Base-by-base conservation (phyloP, 2,888 invertebrate genomes). In the Caenorhabditis japonica region DNA sequence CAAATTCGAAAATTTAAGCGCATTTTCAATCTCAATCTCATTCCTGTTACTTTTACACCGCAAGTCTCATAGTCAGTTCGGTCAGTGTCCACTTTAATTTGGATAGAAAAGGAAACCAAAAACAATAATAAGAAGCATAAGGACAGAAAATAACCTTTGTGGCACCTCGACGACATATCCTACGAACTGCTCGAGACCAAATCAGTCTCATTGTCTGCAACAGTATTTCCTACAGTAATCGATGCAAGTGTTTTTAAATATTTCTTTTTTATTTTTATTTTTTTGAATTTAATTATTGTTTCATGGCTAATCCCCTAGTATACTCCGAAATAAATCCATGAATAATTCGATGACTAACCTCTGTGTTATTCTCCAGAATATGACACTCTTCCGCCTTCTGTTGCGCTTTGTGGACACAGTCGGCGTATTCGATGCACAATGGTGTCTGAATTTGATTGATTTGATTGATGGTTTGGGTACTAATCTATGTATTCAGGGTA, bases 351-450 rank as follows among this genome's bases (percentile, higher is more conserved):
- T 33, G 13, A 7, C 13, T 27, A 34, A 74, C 74, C 68, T 74
- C 74, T 43, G 74, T 74, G 43, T 74, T 74, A 19, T 74, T 74
- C 55, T 74, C 74, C 46, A 74, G 25, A 34, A 69, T 19, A 23
- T 74, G 68, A 59, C 74, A 74, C 38, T 74, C 74, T 36, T 68
- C 61, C 23, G 68, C 68, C 60, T 74, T 74, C 60, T 68, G 68
- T 38, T 74, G 74, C 38, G 74, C 74, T 43, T 74, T 74, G 33
- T 68, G 61, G 25, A 74, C 53, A 58, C 74, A 74, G 44, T 74
- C 74, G 8, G 74, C 74, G 52, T 74, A 74, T 62, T 74, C 74
- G 33, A 69, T 68, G 58, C 74, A 74, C 68, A 74, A 58, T 41
- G 74, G 74, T 13, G 74, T 62, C 74, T 74, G 68, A 8, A 68